Conservation (phyloP, 1,140 invertebrate species). For the Hyposmocoma kahamanoa region DNA sequence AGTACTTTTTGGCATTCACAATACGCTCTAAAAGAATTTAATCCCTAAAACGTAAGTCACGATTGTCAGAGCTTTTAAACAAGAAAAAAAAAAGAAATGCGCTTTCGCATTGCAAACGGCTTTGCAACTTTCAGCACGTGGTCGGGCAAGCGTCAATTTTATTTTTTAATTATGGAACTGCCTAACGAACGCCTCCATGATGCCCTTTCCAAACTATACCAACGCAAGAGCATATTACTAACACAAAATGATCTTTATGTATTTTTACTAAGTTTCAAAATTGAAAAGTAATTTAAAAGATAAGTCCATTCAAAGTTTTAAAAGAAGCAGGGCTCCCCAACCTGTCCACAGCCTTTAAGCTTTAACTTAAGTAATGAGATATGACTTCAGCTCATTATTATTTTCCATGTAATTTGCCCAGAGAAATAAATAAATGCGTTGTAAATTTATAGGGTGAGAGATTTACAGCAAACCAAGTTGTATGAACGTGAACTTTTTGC, state of each 20-base stretch:
- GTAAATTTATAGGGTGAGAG: slow-evolving; percentile 36
- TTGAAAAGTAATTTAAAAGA: no score
- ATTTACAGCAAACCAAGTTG: slow-evolving; percentile 30
- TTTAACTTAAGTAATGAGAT: slow-evolving; percentile 65
- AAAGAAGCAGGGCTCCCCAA: slow-evolving; percentile 31
- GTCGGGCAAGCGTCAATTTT: slow-evolving; percentile 51
- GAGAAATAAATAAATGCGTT: slow-evolving; percentile 35
- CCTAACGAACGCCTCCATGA: slow-evolving; percentile 57
- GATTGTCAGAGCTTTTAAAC: slow-evolving; percentile 2
- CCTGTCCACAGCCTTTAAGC: slow-evolving; percentile 55
- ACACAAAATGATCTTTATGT: no score
- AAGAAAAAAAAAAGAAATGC: background rate
- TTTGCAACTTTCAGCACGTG: slow-evolving; percentile 54
- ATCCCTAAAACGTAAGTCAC: background rate
- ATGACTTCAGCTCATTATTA: slow-evolving; percentile 63
- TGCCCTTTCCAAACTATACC: slow-evolving; percentile 14
- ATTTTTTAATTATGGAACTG: slow-evolving; percentile 68
- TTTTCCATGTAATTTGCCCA: slow-evolving; percentile 49
- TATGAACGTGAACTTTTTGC: slow-evolving; percentile 14
- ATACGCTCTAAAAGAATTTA: slow-evolving; percentile 9
- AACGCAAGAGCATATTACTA: no score
- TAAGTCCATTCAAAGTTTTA: background rate
- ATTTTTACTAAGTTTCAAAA: no score
- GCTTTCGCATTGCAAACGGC: slow-evolving; percentile 29
- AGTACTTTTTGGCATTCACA: no score